A percentile compares a stretch with the other conserved stretches of the same genome.
phyloP scores from a whole-genome alignment of 2,797 vertebrate genomes.

The Cynopterus sphinx region DNA sequence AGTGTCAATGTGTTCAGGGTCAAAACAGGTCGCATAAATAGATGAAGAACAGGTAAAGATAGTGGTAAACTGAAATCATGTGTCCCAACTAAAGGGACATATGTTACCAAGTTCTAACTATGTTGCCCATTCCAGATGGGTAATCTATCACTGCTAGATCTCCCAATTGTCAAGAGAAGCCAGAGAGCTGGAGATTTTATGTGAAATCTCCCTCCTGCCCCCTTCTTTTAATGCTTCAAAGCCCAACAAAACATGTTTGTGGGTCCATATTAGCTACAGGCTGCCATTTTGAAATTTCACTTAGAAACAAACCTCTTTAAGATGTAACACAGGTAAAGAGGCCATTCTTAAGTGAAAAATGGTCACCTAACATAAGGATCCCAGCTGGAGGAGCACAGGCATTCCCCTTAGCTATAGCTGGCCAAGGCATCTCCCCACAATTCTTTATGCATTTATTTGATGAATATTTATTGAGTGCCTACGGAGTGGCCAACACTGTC shows the following conservation, averaged over 20 bases:
- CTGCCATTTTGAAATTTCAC: slow-evolving; percentile 1
- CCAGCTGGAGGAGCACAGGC: background rate
- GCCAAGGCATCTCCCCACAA: background rate
- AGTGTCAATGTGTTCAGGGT: background rate
- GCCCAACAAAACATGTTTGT: background rate
- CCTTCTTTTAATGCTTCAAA: background rate
- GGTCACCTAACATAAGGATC: background rate
- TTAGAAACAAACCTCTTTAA: background rate
- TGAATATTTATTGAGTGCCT: background rate
- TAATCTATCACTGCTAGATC: background rate
- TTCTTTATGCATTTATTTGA: background rate
- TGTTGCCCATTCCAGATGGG: background rate
- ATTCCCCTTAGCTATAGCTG: background rate
- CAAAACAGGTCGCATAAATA: background rate
- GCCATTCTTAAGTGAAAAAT: background rate
- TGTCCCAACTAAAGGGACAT: too few relatives aligned
- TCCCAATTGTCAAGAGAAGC: background rate
- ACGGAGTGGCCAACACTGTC: background rate
- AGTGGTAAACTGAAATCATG: background rate
- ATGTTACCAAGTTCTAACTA: background rate
- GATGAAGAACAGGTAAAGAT: background rate
- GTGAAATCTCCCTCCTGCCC: background rate
- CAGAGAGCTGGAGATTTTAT: background rate
- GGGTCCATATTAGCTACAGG: background rate
- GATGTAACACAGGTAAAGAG: background rate